Base-by-base conservation (phyloP, 2,888 invertebrate genomes). In the Pseudeuparius sepicola region DNA sequence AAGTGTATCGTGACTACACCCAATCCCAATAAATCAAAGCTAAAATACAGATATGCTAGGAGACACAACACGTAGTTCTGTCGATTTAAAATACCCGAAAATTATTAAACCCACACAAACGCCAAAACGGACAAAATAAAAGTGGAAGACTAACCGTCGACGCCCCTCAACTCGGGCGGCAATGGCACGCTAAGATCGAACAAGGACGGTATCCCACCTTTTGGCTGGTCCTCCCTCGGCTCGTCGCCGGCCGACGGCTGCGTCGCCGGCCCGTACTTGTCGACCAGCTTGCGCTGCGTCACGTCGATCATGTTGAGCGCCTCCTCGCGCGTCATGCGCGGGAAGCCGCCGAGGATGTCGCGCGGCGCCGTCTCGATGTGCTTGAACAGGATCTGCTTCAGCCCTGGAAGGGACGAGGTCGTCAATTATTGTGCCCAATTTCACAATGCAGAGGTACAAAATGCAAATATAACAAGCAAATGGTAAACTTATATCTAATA, bases 291-390 rank as follows among this genome's bases (percentile, higher is more conserved):
- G 27, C 62, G 63, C 48, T 72, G 69, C 0, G 68, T 64, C 16
- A 63, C 58, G 25, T 64, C 63, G 44, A 71, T 64, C 54, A 67
- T 61, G 26, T 53, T 55, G 46, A 71, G 59, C 1, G 86, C 85
- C 42, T 78, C 78, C 51, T 87, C 85, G 39, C 86, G 70, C 48
- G 78, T 82, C 42, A 88, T 66, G 37, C 89, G 68, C 25, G 88
- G 87, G 51, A 88, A 89, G 55, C 86, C 85, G n/a, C 89, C 88
- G 34, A 89, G 67, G 51, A 89, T 87, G 63, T 89, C 88, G 60
- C 88, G 86, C 2, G 89, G 89, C 1, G 88, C 88, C 1, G 87
- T 84, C 63, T 89, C 89, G 56, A 89, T 78, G 59, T 89, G 89
- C 67, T 76, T 68, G 41, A 68, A 59, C 18, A 68, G 51, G 40